Percentiles rank a stretch among this genome's conserved stretches.
Evolutionary conservation across 2,888 invertebrate species (phyloP).

Genomic region (Seira sanloemensis): DNA sequence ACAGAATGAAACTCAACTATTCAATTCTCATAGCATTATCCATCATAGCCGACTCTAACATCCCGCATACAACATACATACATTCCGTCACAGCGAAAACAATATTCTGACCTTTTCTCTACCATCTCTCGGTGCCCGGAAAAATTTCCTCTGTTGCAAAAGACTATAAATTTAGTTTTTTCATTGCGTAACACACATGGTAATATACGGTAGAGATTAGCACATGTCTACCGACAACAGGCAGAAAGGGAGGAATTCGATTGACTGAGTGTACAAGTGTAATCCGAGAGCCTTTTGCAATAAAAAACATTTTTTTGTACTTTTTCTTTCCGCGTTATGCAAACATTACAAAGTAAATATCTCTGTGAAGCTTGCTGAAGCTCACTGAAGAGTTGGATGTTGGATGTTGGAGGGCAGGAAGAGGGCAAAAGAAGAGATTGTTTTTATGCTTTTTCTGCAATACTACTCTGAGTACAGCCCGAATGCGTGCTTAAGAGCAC

Average conservation of each 20-base stretch:
- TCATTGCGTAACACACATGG: background rate
- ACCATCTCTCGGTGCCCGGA: too few species aligned
- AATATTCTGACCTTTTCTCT: too few species aligned
- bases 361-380: too few species aligned
- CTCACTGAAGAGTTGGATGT: too few species aligned
- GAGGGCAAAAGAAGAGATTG: constrained; percentile 8
- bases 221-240: background rate
- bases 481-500: constrained; percentile 9
- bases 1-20: too few species aligned
- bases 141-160: too few species aligned
- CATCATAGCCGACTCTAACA: too few species aligned
- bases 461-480: background rate
- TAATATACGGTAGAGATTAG: background rate
- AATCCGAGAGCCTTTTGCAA: background rate
- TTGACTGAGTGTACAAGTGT: background rate
- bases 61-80: too few species aligned
- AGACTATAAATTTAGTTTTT: background rate
- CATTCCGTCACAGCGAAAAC: too few species aligned
- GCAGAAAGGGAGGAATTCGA: background rate
- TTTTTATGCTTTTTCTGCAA: background rate
- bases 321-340: background rate
- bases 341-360: constrained; percentile 1
- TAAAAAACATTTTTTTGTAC: background rate
- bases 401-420: too few species aligned
- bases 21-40: too few species aligned